A percentile compares a stretch with the other conserved stretches of the same genome.
Conservation (phyloP, 2,888 invertebrate species). For the Idaea dimidiata region DNA sequence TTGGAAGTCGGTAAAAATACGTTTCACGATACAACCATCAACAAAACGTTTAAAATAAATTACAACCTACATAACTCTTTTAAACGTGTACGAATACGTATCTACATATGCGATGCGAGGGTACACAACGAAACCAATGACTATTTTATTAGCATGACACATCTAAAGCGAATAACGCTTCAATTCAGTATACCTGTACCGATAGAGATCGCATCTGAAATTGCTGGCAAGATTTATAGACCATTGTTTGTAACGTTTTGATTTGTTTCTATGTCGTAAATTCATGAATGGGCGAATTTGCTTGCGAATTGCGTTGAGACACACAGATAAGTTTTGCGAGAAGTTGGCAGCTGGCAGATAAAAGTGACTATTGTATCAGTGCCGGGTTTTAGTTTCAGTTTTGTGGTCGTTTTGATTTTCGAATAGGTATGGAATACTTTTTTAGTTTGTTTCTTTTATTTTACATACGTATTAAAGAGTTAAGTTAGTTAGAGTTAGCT, state of each 20-base stretch:
- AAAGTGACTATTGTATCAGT: constrained; percentile 21
- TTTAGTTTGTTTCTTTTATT: not conserved
- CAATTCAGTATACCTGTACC: constrained; percentile 45
- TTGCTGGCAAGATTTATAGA: constrained; percentile 65
- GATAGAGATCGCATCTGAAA: constrained; percentile 67
- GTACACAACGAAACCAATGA: constrained; percentile 11
- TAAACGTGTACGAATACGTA: not conserved
- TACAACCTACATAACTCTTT: not conserved
- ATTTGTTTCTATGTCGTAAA: constrained; percentile 63
- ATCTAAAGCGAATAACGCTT: constrained; percentile 25
- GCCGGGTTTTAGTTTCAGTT: constrained; percentile 13
- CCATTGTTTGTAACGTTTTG: constrained; percentile 64
- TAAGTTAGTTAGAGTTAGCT: too few species aligned
- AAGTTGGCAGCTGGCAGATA: constrained; percentile 14
- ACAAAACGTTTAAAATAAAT: not conserved
- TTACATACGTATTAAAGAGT: not conserved
- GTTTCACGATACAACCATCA: not conserved
- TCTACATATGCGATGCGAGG: not conserved
- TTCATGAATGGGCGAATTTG: constrained; percentile 58
- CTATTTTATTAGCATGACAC: constrained; percentile 28
- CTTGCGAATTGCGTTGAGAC: constrained; percentile 30
- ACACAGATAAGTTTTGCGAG: constrained; percentile 36
- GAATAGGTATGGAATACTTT: not conserved
- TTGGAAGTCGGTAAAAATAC: too few species aligned
- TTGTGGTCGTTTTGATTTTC: constrained; percentile 6